phyloP scores from a whole-genome alignment of 1,140 invertebrate species.

The Pinna nobilis region DNA sequence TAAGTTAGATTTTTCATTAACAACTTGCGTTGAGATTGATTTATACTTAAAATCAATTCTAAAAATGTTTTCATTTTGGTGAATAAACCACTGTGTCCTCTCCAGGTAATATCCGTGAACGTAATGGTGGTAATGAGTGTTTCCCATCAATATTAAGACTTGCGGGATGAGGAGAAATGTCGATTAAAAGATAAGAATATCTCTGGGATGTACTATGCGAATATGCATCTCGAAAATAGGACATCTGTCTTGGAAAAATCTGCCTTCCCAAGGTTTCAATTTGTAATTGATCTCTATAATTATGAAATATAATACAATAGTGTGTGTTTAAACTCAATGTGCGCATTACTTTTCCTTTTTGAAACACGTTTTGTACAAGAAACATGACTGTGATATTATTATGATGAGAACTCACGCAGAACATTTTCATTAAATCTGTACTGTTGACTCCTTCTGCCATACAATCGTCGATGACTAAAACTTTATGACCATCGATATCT shows the following conservation, averaged over 20 bases:
- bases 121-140: not conserved
- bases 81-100: slow-evolving; percentile 6
- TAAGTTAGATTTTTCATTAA: not conserved
- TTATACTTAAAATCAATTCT: not conserved
- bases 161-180: slow-evolving; percentile 15
- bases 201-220: not conserved
- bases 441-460: slow-evolving; percentile 21
- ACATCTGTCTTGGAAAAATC: slow-evolving; percentile 27
- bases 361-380: slow-evolving; percentile 38
- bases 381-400: slow-evolving; percentile 33
- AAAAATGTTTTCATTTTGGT: slow-evolving; percentile 16
- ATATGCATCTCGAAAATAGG: slow-evolving; percentile 38
- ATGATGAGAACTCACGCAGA: slow-evolving; percentile 31
- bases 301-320: slow-evolving; percentile 32
- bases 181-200: slow-evolving; percentile 21
- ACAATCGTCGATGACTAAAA: slow-evolving; percentile 31
- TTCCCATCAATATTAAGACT: slow-evolving; percentile 9
- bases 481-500: not conserved
- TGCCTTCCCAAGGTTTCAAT: slow-evolving; percentile 32
- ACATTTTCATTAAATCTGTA: slow-evolving; percentile 2
- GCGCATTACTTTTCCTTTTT: slow-evolving; percentile 27
- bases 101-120: slow-evolving; percentile 20
- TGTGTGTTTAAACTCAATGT: slow-evolving; percentile 29
- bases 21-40: not conserved
- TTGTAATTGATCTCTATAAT: slow-evolving; percentile 27